Evolutionary conservation across 1,140 invertebrate species (phyloP), one percentile per base, ranked within the genome.

Genomic region (Eufriesea mexicana): DNA sequence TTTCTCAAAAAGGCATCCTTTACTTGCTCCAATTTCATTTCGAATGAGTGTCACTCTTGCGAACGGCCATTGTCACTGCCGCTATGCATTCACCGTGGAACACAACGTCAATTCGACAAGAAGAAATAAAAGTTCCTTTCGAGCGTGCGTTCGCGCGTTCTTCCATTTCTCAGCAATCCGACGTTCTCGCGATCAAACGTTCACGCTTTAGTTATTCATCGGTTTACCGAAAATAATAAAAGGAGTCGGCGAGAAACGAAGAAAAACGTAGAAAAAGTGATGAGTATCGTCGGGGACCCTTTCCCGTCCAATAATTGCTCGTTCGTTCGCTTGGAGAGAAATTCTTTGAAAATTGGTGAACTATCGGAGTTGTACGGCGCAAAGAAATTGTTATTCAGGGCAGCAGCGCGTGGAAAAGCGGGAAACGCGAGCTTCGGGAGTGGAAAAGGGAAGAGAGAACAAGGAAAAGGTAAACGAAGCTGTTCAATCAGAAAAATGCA

Each of bases 401-500:
- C 72, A 57, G 0, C 16, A 57, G 49, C 28, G 49, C 55, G 45
- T 12, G n/a, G 59, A 59, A 61, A 20, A 42, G 12, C 8, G 2
- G 9, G 35, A 68, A 68, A 59, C 66, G 66, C 64, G 10, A 20
- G 64, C 6, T 12, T 5, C 35, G 35, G 4, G 35, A 7, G 20
- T 0, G 9, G 2, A 0, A 2, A 10, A 10, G 6, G n/a, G 8
- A 0, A 12, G 7, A 51, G 9, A 45, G 35, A 25, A 59, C 23
- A 18, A 12, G 7, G 6, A 25, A 23, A n/a, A 12, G 8, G 28
- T 20, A 77, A 77, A 66, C 28, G 47, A 45, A 54, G 16, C 18
- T 51, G n/a, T 25, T 67, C 62, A n/a, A 77, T 25, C 49, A 67
- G 61, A 25, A 45, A 61, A 77, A 66, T 23, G 8, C 35, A 35